A percentile compares a stretch with the other conserved stretches of the same genome.
Conservation (phyloP, 2,797 vertebrate species). For the Semaprochilodus insignis region DNA sequence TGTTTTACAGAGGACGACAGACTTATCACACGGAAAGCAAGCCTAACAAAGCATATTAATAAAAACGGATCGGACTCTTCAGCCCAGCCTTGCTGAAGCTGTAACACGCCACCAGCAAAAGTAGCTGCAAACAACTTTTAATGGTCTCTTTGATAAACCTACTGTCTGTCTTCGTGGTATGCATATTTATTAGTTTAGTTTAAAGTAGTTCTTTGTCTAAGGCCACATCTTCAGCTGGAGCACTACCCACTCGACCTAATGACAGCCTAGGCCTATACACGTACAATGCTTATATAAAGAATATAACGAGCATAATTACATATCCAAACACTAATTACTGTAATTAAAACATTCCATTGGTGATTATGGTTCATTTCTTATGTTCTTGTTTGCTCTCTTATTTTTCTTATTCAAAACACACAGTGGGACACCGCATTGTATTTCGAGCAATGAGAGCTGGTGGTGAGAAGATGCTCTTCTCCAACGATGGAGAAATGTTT, state of each 20-base stretch:
- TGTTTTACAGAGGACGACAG: neutral
- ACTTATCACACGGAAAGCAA: neutral
- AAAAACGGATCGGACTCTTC: slow-evolving; percentile 7
- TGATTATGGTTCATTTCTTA: slow-evolving; percentile 66
- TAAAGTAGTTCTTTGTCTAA: slow-evolving; percentile 72
- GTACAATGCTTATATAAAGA: slow-evolving; percentile 71
- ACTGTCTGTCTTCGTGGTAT: slow-evolving; percentile 45
- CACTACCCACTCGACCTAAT: slow-evolving; percentile 72
- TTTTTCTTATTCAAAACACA: slow-evolving; percentile 55
- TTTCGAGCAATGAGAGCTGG: neutral
- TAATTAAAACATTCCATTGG: slow-evolving; percentile 78
- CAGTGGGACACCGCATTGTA: neutral
- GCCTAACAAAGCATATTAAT: neutral
- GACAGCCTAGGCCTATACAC: slow-evolving; percentile 66
- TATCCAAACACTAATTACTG: slow-evolving; percentile 70
- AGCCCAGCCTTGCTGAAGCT: slow-evolving; percentile 49
- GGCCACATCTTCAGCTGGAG: slow-evolving; percentile 61
- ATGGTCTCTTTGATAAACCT: slow-evolving; percentile 66
- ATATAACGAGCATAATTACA: slow-evolving; percentile 72
- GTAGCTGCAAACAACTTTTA: slow-evolving; percentile 59
- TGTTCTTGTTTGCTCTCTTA: slow-evolving; percentile 61
- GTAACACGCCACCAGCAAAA: slow-evolving; percentile 59
- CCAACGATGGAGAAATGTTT: neutral
- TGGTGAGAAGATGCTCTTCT: neutral
- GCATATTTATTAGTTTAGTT: slow-evolving; percentile 76